These are phyloP conservation scores for Gerris lacustris DNA, from an alignment of 2,888 invertebrate genomes.

Conservation along the genomic window DNA sequence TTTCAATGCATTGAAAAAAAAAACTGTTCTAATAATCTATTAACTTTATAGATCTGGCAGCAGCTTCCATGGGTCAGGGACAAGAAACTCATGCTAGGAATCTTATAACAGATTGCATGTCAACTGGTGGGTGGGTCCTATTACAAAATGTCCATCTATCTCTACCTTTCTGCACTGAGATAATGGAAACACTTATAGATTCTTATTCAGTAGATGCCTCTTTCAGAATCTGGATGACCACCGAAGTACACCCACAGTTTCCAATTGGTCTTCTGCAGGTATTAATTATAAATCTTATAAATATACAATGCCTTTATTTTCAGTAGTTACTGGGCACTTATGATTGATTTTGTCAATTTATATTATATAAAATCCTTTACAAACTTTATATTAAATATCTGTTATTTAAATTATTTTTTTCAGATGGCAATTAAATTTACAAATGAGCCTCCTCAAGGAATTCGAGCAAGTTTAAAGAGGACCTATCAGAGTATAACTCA, in stretches of 20 bases:
- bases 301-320: background rate
- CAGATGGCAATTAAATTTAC: slow-evolving; percentile 96
- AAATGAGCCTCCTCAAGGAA: slow-evolving; percentile 93
- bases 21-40: background rate
- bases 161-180: slow-evolving; percentile 82
- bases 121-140: slow-evolving; percentile 78
- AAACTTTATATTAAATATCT: background rate
- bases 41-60: slow-evolving; percentile 49
- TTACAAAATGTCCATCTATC: slow-evolving; percentile 95
- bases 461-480: slow-evolving; percentile 82
- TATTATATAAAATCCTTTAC: too few relatives aligned
- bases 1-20: background rate
- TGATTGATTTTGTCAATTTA: too few relatives aligned
- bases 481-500: slow-evolving; percentile 81
- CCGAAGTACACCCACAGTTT: slow-evolving; percentile 85
- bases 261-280: slow-evolving; percentile 64
- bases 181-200: slow-evolving; percentile 77
- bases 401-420: slow-evolving; percentile 36
- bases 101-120: slow-evolving; percentile 59
- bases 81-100: slow-evolving; percentile 79
- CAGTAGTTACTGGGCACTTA: background rate
- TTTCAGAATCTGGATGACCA: slow-evolving; percentile 88
- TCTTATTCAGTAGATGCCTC: slow-evolving; percentile 67
- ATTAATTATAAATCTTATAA: slow-evolving; percentile 4
- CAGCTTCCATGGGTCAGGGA: slow-evolving; percentile 96